Percentiles rank a stretch among this genome's conserved stretches.
phyloP scores from a whole-genome alignment of 2,888 invertebrate species.

The Neoascia interrupta region DNA sequence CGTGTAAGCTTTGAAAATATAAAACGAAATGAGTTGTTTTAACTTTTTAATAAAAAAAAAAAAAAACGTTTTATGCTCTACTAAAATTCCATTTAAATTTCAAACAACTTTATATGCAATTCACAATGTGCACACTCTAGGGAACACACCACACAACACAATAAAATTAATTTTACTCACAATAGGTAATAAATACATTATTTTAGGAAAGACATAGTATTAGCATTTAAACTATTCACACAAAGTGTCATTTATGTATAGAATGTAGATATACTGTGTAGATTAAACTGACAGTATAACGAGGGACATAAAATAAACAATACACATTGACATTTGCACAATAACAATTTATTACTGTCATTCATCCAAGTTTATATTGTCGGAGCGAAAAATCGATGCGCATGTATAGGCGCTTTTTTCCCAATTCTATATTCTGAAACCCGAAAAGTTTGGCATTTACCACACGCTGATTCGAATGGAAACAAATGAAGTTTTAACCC shows the following conservation, averaged over 20 bases:
- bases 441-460: slow-evolving; percentile 33
- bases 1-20: no score
- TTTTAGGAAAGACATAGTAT: background rate
- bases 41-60: no score
- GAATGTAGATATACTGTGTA: no score
- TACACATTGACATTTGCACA: slow-evolving; percentile 32
- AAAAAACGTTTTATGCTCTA: no score
- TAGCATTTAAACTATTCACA: background rate
- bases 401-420: slow-evolving; percentile 16
- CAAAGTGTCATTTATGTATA: background rate
- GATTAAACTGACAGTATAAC: slow-evolving; percentile 13
- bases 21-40: no score
- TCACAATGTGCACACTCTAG: no score
- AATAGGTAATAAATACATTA: background rate
- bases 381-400: slow-evolving; percentile 18
- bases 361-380: slow-evolving; percentile 53
- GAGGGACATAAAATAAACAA: slow-evolving; percentile 19
- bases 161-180: background rate
- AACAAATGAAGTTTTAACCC: slow-evolving; percentile 2
- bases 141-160: no score
- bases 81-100: background rate
- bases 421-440: slow-evolving; percentile 11
- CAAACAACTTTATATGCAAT: no score
- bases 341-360: slow-evolving; percentile 53
- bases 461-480: slow-evolving; percentile 14